A percentile compares a stretch with the other conserved stretches of the same genome.
These are phyloP conservation scores for Lepus europaeus DNA, from an alignment of 2,113 vertebrate species.

Conservation along the genomic window DNA sequence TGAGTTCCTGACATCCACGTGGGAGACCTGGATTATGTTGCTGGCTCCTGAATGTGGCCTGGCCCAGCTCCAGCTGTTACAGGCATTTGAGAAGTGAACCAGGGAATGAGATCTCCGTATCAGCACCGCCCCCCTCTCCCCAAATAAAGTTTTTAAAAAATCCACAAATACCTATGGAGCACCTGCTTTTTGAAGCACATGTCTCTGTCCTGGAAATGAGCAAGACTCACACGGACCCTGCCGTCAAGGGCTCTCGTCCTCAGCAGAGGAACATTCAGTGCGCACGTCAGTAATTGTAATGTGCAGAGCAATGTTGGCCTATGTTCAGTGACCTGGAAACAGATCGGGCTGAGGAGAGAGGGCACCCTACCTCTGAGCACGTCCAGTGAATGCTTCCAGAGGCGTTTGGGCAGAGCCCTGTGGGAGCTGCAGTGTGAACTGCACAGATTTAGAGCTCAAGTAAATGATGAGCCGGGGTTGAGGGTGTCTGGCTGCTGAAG, in stretches of 20 bases:
- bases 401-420: neutral
- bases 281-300: neutral
- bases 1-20: no score
- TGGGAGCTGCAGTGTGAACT: accelerated
- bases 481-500: no score
- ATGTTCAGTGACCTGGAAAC: accelerated
- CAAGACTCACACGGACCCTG: neutral
- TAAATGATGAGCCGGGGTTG: accelerated
- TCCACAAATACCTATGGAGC: no score
- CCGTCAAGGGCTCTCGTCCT: accelerated
- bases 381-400: neutral
- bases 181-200: accelerated
- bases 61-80: no score
- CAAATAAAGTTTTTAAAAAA: no score
- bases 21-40: no score
- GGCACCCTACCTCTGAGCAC: accelerated
- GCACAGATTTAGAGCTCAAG: accelerated
- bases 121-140: no score
- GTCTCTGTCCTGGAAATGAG: neutral
- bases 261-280: accelerated
- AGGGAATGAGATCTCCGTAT: no score
- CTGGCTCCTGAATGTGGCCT: no score
- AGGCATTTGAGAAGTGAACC: no score
- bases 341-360: accelerated
- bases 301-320: neutral